Evolutionary conservation across 2,888 invertebrate species (phyloP), one percentile per base, ranked within the genome.

Genomic region (Eudemis profundana): DNA sequence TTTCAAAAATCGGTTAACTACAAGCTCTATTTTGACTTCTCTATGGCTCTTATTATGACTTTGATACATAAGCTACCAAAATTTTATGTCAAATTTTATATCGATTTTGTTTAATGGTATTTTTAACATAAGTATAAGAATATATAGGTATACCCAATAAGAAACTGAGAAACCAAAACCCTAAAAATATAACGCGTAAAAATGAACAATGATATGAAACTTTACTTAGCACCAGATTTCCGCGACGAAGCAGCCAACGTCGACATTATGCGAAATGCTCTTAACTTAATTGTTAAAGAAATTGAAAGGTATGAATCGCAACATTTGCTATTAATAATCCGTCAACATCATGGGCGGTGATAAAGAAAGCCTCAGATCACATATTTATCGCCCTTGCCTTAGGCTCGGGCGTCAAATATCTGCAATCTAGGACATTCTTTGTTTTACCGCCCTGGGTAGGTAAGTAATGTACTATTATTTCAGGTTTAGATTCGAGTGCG

Each of bases 211-310:
- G 36, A 64, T 7, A 17, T 57, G 21, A 44, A 50, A 33, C 44
- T 61, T 29, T 29, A 40, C 21, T 12, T 40, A 27, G 27, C 47
- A 3, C 27, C 15, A 3, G 29, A 60, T 56, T 49, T 66, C 63
- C 54, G 49, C 61, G 38, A 33, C 53, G 50, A 57, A 46, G 46
- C 42, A 29, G 46, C 49, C n/a, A 74, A 76, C 63, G 61, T 54
- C 36, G 70, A 75, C 15, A 68, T 75, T 72, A 81, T 85, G 80
- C 73, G 72, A 36, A 66, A 71, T 23, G 79, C 85, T n/a, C 72
- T 89, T 10, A 68, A 69, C 17, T 75, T 78, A 29, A 87, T 88
- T 57, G 84, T 83, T 33, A 69, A 73, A 29, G 88, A 87, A 80
- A 75, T 86, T 44, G 75, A 84, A 75, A 80, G 74, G 86, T 85